phyloP scores from a whole-genome alignment of 1,140 invertebrate genomes.

The Adelges cooleyi region DNA sequence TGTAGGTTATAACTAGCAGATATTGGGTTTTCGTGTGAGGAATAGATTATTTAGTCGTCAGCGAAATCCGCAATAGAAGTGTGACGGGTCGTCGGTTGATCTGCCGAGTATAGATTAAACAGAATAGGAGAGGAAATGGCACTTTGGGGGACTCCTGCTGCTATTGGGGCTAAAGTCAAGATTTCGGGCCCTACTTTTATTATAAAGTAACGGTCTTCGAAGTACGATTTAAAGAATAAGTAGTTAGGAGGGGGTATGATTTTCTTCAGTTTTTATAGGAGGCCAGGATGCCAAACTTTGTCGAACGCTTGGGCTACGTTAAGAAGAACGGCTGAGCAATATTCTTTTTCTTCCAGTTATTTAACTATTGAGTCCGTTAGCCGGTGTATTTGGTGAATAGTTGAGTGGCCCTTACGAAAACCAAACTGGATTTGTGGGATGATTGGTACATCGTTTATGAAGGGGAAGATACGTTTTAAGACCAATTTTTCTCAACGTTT shows the following conservation, averaged over 20 bases:
- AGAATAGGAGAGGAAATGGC: not conserved
- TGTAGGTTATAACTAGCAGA: not conserved
- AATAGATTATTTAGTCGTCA: not conserved
- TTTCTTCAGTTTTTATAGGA: not conserved
- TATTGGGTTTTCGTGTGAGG: not conserved
- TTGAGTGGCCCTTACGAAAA: not conserved
- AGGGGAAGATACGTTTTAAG: not conserved
- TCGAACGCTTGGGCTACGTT: not conserved
- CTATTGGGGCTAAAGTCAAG: not conserved
- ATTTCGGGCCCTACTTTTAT: not conserved
- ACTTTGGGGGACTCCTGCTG: not conserved
- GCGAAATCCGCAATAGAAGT: not conserved
- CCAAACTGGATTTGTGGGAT: not conserved
- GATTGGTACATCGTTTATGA: not conserved
- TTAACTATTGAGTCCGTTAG: too few relatives aligned
- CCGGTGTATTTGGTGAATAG: not conserved
- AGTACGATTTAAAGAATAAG: not conserved
- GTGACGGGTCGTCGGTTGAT: not conserved
- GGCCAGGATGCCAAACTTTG: not conserved
- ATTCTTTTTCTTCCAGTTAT: too few relatives aligned
- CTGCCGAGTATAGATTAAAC: not conserved
- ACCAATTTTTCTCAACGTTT: not conserved
- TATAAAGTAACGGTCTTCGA: not conserved
- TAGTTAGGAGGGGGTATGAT: not conserved
- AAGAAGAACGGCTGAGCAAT: too few relatives aligned